Percentiles rank a stretch among this genome's conserved stretches.
phyloP scores from a whole-genome alignment of 2,797 vertebrate genomes.

The Onychomys arenicola region DNA sequence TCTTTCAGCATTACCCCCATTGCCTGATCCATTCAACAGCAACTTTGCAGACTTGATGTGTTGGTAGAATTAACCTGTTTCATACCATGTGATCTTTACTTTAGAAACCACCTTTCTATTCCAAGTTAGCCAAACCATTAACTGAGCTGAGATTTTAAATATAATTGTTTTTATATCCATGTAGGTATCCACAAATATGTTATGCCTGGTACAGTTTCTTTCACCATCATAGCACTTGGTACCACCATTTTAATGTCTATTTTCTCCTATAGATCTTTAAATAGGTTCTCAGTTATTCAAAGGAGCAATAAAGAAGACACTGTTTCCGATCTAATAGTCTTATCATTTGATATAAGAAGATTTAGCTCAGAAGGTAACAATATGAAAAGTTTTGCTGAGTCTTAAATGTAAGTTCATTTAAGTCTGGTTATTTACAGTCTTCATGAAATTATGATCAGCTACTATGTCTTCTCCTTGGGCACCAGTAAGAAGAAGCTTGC shows the following conservation, averaged over 20 bases:
- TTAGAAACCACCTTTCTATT: slow-evolving; percentile 5
- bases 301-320: not conserved
- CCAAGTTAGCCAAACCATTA: not conserved
- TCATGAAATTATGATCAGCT: not conserved
- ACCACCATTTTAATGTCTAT: not conserved
- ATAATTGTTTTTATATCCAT: not conserved
- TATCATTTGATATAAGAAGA: not conserved
- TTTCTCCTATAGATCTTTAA: not conserved
- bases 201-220: not conserved
- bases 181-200: not conserved
- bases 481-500: not conserved
- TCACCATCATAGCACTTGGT: not conserved
- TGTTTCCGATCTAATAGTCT: not conserved
- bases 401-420: not conserved
- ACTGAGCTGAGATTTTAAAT: slow-evolving; percentile 7
- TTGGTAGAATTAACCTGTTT: not conserved
- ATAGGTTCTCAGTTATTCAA: not conserved
- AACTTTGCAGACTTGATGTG: not conserved
- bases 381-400: not conserved
- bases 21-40: not conserved
- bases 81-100: not conserved
- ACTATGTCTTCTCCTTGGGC: not conserved
- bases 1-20: no score
- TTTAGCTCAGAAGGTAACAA: not conserved
- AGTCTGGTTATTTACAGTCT: not conserved